These are phyloP conservation scores for Saturnia japonica DNA, from an alignment of 2,888 invertebrate genomes.

Conservation along the genomic window DNA sequence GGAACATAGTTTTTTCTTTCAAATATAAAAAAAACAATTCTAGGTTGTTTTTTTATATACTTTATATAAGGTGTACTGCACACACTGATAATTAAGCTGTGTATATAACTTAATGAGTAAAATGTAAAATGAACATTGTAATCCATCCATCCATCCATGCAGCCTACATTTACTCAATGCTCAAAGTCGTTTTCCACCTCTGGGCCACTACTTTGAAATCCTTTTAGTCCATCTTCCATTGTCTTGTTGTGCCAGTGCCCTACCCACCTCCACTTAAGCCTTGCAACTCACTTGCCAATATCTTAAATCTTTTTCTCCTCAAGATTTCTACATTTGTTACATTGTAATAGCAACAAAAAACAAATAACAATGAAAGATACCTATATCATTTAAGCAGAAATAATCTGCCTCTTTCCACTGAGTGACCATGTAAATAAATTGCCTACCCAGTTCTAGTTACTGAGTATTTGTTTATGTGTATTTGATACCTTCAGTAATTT, in stretches of 20 bases:
- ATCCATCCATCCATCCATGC: too few relatives aligned
- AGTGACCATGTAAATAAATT: slow-evolving; percentile 18
- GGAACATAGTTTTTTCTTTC: too few relatives aligned
- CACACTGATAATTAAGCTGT: background rate
- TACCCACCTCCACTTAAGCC: too few relatives aligned
- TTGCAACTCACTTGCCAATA: too few relatives aligned
- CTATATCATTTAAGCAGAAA: background rate
- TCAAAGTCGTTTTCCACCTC: too few relatives aligned
- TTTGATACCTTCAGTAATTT: background rate
- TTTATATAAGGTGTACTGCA: background rate
- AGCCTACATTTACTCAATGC: too few relatives aligned
- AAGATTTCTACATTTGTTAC: too few relatives aligned
- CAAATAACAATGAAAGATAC: background rate
- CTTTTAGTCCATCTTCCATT: too few relatives aligned
- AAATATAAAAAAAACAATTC: too few relatives aligned
- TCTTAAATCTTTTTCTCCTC: too few relatives aligned
- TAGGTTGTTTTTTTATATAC: background rate
- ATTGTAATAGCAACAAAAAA: background rate
- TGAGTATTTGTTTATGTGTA: background rate
- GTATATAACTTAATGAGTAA: background rate
- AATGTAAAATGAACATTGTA: background rate
- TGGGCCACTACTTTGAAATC: too few relatives aligned
- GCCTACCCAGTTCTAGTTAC: background rate
- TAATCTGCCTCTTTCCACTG: background rate
- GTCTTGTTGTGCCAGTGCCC: too few relatives aligned